Evolutionary conservation across 2,113 vertebrate genomes (phyloP).

Genomic region (Oncorhynchus gorbuscha): DNA sequence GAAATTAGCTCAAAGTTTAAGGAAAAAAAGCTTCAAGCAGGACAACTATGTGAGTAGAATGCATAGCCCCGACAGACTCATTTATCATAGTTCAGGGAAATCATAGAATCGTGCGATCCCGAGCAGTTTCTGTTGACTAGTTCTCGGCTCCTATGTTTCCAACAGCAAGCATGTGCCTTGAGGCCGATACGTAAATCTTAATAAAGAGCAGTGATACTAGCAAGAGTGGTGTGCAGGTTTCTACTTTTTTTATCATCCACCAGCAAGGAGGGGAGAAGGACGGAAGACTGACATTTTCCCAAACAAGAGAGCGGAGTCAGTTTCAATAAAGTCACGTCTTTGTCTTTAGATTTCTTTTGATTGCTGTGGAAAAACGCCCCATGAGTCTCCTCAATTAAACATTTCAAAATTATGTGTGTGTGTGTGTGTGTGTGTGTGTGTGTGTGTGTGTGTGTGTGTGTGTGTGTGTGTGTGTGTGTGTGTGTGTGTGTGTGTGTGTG

Average conservation of each 20-base stretch:
- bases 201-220: too few species aligned
- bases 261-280: constrained; percentile 10
- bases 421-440: constrained; percentile 13
- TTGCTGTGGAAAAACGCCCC: constrained; percentile 22
- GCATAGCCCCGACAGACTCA: constrained; percentile 76
- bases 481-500: too few species aligned
- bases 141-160: constrained; percentile 68
- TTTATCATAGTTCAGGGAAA: constrained; percentile 77
- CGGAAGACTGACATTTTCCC: not conserved
- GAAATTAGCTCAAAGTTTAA: constrained; percentile 8
- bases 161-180: constrained; percentile 4
- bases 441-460: too few species aligned
- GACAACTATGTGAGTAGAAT: constrained; percentile 76
- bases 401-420: constrained; percentile 14
- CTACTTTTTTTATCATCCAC: too few species aligned
- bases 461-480: too few species aligned
- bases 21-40: constrained; percentile 47
- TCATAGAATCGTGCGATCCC: constrained; percentile 66
- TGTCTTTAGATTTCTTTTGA: constrained; percentile 12
- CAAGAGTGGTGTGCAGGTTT: too few species aligned
- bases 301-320: constrained; percentile 14
- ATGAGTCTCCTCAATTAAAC: constrained; percentile 24
- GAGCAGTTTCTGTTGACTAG: constrained; percentile 66
- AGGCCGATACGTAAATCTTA: too few species aligned
- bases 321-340: not conserved